Conservation (phyloP, 2,113 vertebrate species). For the Anolis sagrei region DNA sequence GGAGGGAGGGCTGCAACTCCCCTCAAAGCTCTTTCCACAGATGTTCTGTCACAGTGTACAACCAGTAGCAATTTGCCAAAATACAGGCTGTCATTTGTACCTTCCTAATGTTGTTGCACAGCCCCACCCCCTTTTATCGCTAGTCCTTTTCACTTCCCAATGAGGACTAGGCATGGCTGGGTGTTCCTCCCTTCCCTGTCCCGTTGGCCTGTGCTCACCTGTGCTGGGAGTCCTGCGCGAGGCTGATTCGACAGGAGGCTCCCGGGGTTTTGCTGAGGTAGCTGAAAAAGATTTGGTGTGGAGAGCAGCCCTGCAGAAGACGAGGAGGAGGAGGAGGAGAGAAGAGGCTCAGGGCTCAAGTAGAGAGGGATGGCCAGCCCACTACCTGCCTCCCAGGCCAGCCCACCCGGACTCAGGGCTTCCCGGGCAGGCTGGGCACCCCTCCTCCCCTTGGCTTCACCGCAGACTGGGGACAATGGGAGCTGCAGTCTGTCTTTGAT, state of each 20-base stretch:
- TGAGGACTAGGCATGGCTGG: too few species aligned
- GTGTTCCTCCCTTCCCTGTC: too few species aligned
- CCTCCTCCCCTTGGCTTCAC: neutral
- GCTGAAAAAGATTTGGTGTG: constrained; percentile 93
- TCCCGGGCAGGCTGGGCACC: neutral
- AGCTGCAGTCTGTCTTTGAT: neutral
- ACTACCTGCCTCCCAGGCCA: too few species aligned
- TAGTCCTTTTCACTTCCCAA: too few species aligned
- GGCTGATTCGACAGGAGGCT: constrained; percentile 84
- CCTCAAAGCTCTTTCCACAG: too few species aligned
- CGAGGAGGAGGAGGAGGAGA: neutral
- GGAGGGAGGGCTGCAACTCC: too few species aligned
- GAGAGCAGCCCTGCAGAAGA: constrained; percentile 83
- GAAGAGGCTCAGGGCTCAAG: neutral
- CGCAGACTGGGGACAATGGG: neutral
- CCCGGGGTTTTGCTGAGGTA: constrained; percentile 97
- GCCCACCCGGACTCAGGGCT: neutral
- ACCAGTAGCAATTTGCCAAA: too few species aligned
- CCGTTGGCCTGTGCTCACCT: constrained; percentile 70
- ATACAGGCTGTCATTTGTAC: too few species aligned
- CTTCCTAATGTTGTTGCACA: too few species aligned
- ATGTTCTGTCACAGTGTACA: too few species aligned
- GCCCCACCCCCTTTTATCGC: too few species aligned
- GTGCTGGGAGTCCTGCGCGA: constrained; percentile 86
- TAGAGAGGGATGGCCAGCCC: too few species aligned